Conservation (phyloP, 2,888 invertebrate species). For the Drosophila helvetica region DNA sequence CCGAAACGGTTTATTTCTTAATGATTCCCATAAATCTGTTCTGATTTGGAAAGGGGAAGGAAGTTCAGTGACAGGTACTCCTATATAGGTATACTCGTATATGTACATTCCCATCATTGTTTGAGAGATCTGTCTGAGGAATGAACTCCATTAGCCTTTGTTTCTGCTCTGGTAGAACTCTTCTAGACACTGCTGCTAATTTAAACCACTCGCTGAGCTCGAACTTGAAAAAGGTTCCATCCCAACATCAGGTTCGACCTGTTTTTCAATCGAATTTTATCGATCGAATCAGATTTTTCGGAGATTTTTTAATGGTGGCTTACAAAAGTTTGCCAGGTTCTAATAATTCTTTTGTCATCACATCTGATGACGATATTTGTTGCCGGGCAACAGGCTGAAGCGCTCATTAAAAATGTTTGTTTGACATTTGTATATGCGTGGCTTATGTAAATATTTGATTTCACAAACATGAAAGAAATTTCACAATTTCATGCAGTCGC, state of each 20-base stretch:
- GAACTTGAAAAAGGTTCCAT: conserved; percentile 38
- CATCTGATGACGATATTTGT: conserved; percentile 10
- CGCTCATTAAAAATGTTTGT: conserved; percentile 21
- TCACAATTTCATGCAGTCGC: conserved; percentile 23
- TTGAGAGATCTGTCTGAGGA: conserved; percentile 7
- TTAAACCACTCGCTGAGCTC: conserved; percentile 57
- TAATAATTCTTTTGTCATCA: conserved; percentile 20
- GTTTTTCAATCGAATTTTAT: conserved; percentile 39
- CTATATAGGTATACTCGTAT: conserved; percentile 10
- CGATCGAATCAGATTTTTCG: conserved; percentile 5
- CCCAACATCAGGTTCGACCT: conserved; percentile 52
- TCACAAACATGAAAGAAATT: conserved; percentile 36
- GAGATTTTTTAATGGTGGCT: background rate
- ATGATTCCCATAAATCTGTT: conserved; percentile 38
- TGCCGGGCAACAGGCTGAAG: conserved; percentile 9
- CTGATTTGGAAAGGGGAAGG: conserved; percentile 25
- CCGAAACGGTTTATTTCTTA: conserved; percentile 38
- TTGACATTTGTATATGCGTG: conserved; percentile 4
- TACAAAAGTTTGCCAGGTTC: conserved; percentile 12
- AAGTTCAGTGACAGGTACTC: conserved; percentile 33
- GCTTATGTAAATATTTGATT: conserved; percentile 28
- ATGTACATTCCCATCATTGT: conserved; percentile 31
- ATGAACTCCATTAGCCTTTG: conserved; percentile 58
- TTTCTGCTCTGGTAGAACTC: conserved; percentile 39
- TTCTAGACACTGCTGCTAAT: conserved; percentile 58